Conservation (phyloP, 2,888 invertebrate species). For the Orthonevra nobilis region DNA sequence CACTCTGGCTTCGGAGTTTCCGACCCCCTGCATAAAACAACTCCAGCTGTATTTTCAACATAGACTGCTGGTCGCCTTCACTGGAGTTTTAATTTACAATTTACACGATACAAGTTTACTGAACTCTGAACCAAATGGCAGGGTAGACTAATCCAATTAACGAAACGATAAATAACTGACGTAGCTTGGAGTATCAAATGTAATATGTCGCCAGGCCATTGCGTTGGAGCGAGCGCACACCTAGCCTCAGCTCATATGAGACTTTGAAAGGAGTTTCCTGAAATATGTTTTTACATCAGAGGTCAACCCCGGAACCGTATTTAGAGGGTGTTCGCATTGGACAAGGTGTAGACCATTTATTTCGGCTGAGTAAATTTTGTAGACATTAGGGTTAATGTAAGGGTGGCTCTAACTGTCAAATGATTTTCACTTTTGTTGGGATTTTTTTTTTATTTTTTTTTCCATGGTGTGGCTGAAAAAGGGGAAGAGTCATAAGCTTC, state of each 20-base stretch:
- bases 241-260: conserved; percentile 40
- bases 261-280: conserved; percentile 1
- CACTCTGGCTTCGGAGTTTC: too few species aligned
- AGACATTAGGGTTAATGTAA: conserved; percentile 9
- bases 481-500: neutral
- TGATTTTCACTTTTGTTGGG: too few species aligned
- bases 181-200: conserved; percentile 22
- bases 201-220: conserved; percentile 4
- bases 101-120: conserved; percentile 13
- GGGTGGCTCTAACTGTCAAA: conserved; percentile 3
- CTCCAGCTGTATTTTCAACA: neutral
- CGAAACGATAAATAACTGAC: conserved; percentile 56
- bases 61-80: conserved; percentile 7
- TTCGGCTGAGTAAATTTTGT: conserved; percentile 30
- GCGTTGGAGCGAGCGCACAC: conserved; percentile 33
- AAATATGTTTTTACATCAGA: neutral
- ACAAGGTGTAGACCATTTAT: conserved; percentile 26
- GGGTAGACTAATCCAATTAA: conserved; percentile 60
- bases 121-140: neutral
- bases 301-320: neutral
- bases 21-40: too few species aligned
- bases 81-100: conserved; percentile 24
- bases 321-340: neutral
- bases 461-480: conserved; percentile 20
- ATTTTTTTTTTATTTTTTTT: too few species aligned